These are phyloP conservation scores for Pampus argenteus DNA, from an alignment of 2,797 vertebrate genomes.

Conservation along the genomic window DNA sequence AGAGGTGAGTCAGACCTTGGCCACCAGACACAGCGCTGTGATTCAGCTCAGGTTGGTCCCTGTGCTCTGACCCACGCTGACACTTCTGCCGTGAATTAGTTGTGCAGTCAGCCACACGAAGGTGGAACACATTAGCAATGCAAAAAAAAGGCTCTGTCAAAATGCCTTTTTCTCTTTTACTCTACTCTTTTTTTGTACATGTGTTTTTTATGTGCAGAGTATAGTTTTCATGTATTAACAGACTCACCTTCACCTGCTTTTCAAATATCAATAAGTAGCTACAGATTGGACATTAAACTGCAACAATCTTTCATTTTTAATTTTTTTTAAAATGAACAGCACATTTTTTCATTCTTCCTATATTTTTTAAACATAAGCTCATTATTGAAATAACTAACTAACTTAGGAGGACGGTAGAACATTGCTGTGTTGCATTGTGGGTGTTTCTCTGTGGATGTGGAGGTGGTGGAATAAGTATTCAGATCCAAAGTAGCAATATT, in stretches of 20 bases:
- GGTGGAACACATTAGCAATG: conserved; percentile 63
- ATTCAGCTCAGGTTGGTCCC: conserved; percentile 61
- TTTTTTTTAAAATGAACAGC: not conserved
- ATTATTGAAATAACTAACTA: not conserved
- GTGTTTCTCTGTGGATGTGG: no score
- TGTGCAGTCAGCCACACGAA: conserved; percentile 62
- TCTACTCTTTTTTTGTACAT: conserved; percentile 25
- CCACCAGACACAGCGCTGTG: conserved; percentile 56
- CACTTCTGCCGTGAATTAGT: conserved; percentile 53
- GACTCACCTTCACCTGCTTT: not conserved
- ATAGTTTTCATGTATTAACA: not conserved
- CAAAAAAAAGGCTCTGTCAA: conserved; percentile 24
- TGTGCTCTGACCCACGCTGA: conserved; percentile 59
- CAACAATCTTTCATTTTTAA: not conserved
- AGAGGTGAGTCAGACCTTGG: conserved; percentile 64
- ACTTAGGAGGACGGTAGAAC: no score
- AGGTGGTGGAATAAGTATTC: no score
- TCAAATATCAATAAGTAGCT: not conserved
- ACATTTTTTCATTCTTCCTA: not conserved
- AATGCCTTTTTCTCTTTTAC: not conserved
- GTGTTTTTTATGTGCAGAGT: not conserved
- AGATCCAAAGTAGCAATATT: no score
- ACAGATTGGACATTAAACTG: not conserved
- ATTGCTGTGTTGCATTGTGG: no score
- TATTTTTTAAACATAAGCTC: not conserved